Base-by-base conservation (phyloP, 2,113 vertebrate genomes). In the Onychostoma macrolepis region DNA sequence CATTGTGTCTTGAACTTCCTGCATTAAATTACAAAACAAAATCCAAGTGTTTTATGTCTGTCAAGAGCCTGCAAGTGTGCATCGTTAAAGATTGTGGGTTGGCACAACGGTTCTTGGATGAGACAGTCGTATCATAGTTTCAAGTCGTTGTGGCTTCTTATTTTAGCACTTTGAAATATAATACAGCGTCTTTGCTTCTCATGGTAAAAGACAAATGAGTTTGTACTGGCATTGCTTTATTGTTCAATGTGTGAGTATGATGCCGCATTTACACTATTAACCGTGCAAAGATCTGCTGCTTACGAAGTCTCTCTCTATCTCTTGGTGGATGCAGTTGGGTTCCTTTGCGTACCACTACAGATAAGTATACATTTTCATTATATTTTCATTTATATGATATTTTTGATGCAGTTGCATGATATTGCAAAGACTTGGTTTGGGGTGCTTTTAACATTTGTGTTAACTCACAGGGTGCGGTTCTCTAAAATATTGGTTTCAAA, bases 11-110 rank as follows among this genome's bases (percentile, higher is more conserved):
- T 83, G 75, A 80, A 80, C 75, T 63, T 19, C 3, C 12, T 87
- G 85, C 79, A 72, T 87, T 88, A 50, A 50, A 79, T 90, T 87
- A 85, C 82, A 83, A 72, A 78, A 82, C 82, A 78, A 74, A 67
- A 69, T 9, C 82, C 48, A 84, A 84, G 48, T 84, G 67, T 84
- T 84, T 84, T 38, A 86, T 33, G 26, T 86, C 72, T 83, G 41
- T 86, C 80, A 85, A 74, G 82, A 12, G 53, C 38, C 65, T 74
- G 63, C 53, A 74, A 63, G 63, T 83, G 76, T 72, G 72, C 26
- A 50, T 13, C 26, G 0, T 36, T 77, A 26, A 63, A 41, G 75
- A 71, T 33, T 87, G 38, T 82, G 43, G 45, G 2, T 43, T 24
- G 21, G 82, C 58, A 13, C 24, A 36, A 56, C 3, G 9, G 65